These are phyloP conservation scores for Alfaro cultratus DNA, from an alignment of 2,797 vertebrate genomes.

Conservation along the genomic window DNA sequence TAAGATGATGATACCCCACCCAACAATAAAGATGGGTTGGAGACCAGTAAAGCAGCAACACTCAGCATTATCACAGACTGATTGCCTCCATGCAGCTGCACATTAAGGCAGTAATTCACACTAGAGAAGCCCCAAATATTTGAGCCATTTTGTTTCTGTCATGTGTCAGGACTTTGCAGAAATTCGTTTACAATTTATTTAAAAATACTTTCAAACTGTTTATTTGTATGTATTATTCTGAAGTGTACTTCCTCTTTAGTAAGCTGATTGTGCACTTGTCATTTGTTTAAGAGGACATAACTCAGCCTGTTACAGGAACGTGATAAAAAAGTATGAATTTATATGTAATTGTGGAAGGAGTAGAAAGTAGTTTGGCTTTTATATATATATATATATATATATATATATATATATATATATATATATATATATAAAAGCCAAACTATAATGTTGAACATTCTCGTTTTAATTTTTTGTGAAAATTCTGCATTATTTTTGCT, in stretches of 20 bases:
- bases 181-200: neutral
- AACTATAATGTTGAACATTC: neutral
- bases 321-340: neutral
- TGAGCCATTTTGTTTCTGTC: neutral
- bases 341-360: neutral
- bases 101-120: neutral
- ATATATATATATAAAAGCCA: too few relatives aligned
- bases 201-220: neutral
- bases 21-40: neutral
- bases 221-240: neutral
- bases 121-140: neutral
- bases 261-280: neutral
- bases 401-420: too few relatives aligned
- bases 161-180: neutral
- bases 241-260: neutral
- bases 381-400: too few relatives aligned
- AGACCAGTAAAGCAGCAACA: neutral
- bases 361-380: neutral
- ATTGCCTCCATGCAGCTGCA: neutral
- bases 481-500: neutral
- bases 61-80: neutral
- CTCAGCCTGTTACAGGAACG: neutral
- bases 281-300: neutral
- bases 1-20: neutral
- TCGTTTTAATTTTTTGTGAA: neutral